phyloP scores from a whole-genome alignment of 2,888 invertebrate genomes.

The Saturnia japonica region DNA sequence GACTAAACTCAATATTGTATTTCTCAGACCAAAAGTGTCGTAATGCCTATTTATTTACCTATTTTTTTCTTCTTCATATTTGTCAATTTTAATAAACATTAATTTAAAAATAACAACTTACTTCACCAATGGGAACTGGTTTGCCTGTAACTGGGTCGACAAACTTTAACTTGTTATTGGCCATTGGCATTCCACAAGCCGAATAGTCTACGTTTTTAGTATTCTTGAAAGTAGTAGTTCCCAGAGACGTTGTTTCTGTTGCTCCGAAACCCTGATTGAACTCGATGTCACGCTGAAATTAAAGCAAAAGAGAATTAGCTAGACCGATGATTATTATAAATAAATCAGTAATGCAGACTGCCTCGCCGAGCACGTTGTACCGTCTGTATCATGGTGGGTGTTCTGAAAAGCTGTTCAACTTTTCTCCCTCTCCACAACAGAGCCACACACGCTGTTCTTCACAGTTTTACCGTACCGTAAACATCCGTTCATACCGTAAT shows the following conservation, averaged over 20 bases:
- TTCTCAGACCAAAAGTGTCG: no score
- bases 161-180: conserved; percentile 58
- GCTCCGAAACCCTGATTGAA: conserved; percentile 73
- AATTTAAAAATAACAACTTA: conserved; percentile 36
- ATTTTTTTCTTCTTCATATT: no score
- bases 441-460: no score
- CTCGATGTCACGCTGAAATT: conserved; percentile 58
- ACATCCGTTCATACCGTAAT: no score
- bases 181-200: conserved; percentile 61
- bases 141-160: conserved; percentile 60
- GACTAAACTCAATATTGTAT: no score
- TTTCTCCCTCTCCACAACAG: no score
- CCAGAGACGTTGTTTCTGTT: conserved; percentile 66
- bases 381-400: no score
- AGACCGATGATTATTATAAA: conserved; percentile 12
- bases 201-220: conserved; percentile 55
- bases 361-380: no score
- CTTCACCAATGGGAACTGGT: conserved; percentile 62
- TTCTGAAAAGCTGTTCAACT: no score
- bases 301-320: not conserved
- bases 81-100: no score
- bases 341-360: not conserved
- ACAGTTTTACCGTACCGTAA: no score
- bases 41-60: no score
- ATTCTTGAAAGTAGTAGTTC: conserved; percentile 52